Percentiles rank a stretch among this genome's conserved stretches.
These are phyloP conservation scores for Drosophila paranaensis DNA, from an alignment of 2,888 invertebrate genomes.

Conservation along the genomic window DNA sequence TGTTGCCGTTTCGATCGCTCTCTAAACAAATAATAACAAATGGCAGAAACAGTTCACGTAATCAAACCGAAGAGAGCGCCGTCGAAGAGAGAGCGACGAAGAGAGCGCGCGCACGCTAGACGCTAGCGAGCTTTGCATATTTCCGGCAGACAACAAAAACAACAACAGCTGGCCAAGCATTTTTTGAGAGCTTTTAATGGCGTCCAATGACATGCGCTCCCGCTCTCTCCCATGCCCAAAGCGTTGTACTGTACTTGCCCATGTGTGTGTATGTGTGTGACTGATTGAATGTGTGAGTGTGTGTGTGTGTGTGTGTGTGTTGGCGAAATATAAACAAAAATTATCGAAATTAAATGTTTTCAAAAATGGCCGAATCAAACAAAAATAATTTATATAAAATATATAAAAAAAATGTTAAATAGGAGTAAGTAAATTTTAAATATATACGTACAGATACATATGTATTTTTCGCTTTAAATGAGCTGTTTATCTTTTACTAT, in stretches of 20 bases:
- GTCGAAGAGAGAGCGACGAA: background rate
- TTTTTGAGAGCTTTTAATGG: constrained; percentile 73
- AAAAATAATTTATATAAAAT: background rate
- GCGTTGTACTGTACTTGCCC: constrained; percentile 3
- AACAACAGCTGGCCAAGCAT: constrained; percentile 61
- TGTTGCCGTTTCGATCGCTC: constrained; percentile 44
- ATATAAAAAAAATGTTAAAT: background rate
- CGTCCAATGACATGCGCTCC: constrained; percentile 39
- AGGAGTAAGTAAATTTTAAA: too few species aligned
- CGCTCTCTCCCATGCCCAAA: constrained; percentile 6
- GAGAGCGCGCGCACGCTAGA: background rate
- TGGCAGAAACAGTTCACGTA: constrained; percentile 69
- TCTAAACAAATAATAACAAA: constrained; percentile 48
- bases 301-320: background rate
- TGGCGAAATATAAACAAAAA: constrained; percentile 72
- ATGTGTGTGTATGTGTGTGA: background rate
- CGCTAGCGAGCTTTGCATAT: constrained; percentile 66
- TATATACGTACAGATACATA: too few species aligned
- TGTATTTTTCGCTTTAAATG: background rate
- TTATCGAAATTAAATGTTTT: constrained; percentile 31
- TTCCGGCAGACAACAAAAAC: constrained; percentile 65
- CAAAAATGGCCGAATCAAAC: background rate
- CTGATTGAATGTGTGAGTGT: background rate
- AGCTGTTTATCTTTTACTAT: constrained; percentile 11
- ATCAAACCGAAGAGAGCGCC: constrained; percentile 26